Conservation (phyloP, 2,113 vertebrate species). For the Polypterus senegalus region DNA sequence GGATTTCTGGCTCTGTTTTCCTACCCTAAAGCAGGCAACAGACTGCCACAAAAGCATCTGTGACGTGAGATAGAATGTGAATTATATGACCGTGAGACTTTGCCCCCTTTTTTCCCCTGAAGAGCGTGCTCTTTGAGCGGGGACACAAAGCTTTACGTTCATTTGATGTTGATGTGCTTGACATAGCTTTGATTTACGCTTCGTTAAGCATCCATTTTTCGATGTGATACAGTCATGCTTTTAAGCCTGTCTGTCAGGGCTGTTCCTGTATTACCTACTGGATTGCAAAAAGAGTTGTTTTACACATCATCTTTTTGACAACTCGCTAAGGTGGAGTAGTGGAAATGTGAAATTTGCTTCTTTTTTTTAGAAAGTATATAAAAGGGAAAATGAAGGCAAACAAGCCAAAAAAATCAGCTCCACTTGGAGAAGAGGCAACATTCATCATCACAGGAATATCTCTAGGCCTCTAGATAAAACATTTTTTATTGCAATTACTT, state of each 20-base stretch:
- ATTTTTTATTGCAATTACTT: no score
- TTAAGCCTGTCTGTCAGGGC: slow-evolving; percentile 2
- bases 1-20: slow-evolving; percentile 20
- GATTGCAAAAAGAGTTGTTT: slow-evolving; percentile 1
- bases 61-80: slow-evolving; percentile 14
- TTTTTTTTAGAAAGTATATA: no score
- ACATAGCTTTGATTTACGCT: slow-evolving; percentile 28
- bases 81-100: slow-evolving; percentile 20
- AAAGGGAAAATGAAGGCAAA: no score
- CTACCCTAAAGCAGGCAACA: not conserved
- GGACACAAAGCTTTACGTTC: slow-evolving; percentile 23
- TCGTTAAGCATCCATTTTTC: slow-evolving; percentile 21
- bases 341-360: no score
- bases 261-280: not conserved
- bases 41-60: slow-evolving; percentile 19
- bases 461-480: no score
- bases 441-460: no score
- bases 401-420: no score
- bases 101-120: slow-evolving; percentile 10
- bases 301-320: not conserved
- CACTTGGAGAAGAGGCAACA: no score
- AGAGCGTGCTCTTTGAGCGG: slow-evolving; percentile 17
- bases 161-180: slow-evolving; percentile 19
- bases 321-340: no score
- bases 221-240: slow-evolving; percentile 21